These are phyloP conservation scores for Oryctes rhinoceros DNA, from an alignment of 1,140 invertebrate species.

Conservation along the genomic window DNA sequence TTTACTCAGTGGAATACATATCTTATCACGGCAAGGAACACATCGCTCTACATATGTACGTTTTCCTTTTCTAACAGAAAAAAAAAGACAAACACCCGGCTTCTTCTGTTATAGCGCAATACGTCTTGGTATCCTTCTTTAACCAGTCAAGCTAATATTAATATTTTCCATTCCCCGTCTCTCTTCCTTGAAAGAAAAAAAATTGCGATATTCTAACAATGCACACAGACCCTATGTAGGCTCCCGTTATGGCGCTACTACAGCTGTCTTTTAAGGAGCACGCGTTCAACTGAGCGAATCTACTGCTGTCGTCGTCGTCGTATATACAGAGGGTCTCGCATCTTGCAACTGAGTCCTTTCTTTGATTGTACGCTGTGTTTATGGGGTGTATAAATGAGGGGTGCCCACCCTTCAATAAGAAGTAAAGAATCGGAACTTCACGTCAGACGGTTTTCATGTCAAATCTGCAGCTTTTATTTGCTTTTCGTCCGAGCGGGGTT, in stretches of 20 bases:
- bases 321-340: neutral
- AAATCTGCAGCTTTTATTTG: constrained; percentile 35
- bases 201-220: constrained; percentile 28
- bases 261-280: constrained; percentile 26
- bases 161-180: neutral
- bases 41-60: neutral
- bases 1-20: constrained; percentile 1
- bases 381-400: constrained; percentile 1
- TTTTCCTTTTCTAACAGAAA: constrained; percentile 8
- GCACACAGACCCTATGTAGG: neutral
- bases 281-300: constrained; percentile 1
- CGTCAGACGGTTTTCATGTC: constrained; percentile 23
- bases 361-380: constrained; percentile 10
- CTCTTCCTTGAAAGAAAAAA: constrained; percentile 1
- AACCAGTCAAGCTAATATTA: neutral
- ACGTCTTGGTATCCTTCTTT: neutral
- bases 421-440: constrained; percentile 25
- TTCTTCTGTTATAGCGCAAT: neutral
- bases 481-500: neutral
- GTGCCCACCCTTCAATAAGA: neutral
- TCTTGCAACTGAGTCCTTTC: constrained; percentile 34
- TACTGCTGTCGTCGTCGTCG: neutral
- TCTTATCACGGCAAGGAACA: constrained; percentile 13
- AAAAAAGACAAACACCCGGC: constrained; percentile 21
- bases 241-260: constrained; percentile 20